Percentiles rank a stretch among this genome's conserved stretches.
These are phyloP conservation scores for Spisula subtruncata DNA, from an alignment of 2,888 invertebrate species.

Conservation along the genomic window DNA sequence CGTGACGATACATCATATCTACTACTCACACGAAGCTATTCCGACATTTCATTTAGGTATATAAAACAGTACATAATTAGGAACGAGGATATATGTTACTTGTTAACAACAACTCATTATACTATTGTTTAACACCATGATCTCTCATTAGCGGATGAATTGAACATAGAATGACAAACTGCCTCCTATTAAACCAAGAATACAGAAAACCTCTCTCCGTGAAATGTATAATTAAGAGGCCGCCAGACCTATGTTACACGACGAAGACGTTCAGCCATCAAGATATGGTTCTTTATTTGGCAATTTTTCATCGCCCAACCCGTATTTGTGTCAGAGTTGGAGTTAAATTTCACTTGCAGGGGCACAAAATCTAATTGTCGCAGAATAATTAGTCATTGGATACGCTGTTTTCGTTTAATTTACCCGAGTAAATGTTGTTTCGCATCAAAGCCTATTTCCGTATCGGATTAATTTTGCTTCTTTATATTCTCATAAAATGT, in stretches of 20 bases:
- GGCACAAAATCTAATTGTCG: conserved; percentile 72
- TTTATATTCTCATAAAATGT: conserved; percentile 70
- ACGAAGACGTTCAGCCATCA: conserved; percentile 60
- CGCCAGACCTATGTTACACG: conserved; percentile 29
- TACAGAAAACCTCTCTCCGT: conserved; percentile 30
- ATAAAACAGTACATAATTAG: conserved; percentile 8
- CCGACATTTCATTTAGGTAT: background rate
- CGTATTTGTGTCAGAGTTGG: conserved; percentile 71
- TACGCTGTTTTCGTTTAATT: conserved; percentile 64
- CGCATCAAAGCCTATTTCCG: conserved; percentile 49
- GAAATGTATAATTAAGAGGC: conserved; percentile 63
- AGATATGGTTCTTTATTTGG: conserved; percentile 69
- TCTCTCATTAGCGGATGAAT: conserved; percentile 40
- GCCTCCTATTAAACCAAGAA: conserved; percentile 45
- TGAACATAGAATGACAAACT: conserved; percentile 47
- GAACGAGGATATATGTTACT: background rate
- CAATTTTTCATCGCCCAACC: conserved; percentile 71
- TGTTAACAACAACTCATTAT: conserved; percentile 38
- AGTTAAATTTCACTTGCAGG: conserved; percentile 67
- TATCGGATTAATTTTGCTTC: conserved; percentile 72
- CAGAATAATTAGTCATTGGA: conserved; percentile 73
- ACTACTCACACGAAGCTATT: background rate
- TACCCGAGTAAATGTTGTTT: conserved; percentile 60
- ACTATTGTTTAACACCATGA: conserved; percentile 49
- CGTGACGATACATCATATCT: background rate